Base-by-base conservation (phyloP, 2,113 vertebrate genomes). In the Apodemus speciosus region DNA sequence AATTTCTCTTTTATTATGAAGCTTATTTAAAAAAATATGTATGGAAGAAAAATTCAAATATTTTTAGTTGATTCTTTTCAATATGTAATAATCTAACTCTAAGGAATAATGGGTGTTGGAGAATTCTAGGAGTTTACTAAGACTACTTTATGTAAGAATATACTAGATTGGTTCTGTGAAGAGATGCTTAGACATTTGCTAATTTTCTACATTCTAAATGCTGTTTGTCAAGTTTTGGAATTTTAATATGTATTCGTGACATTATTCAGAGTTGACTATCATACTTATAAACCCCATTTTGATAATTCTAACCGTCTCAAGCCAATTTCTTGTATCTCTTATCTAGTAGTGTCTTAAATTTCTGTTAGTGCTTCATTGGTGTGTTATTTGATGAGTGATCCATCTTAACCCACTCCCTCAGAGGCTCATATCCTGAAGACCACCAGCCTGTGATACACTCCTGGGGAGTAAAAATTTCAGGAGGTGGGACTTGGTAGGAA, bases 191-290 rank as follows among this genome's bases (percentile, higher is more conserved):
- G 27, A 13, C 9, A 71, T 60, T 91, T 80, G 9, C 23, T 38
- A 83, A 6, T 76, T 25, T 38, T n/a, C 80, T 53, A 1, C 51
- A 23, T 11, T 2, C 9, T 85, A 62, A 66, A 27, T 88, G 10
- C 71, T 90, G 49, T 91, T 51, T 69, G 53, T 58, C 40, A 73
- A 66, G 3, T 85, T 58, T n/a, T 85, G 0, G 69, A 93, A 69
- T 87, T 92, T 69, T 66, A 89, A 69, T 76, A 72, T 32, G 9
- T 73, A 86, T 87, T 94, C 90, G 69, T 89, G n/a, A 90, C 9
- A 40, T 92, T 56, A 80, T 79, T 85, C 58, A 73, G 0, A 73
- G 11, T 81, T 85, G 16, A 27, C 0, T 75, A 35, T 60, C 46
- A 79, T 16, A 83, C 9, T 75, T 89, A 25, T 6, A 16, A 66